A percentile compares a stretch with the other conserved stretches of the same genome.
These are phyloP conservation scores for Sitobion miscanthi DNA, from an alignment of 1,140 invertebrate species.

Conservation along the genomic window DNA sequence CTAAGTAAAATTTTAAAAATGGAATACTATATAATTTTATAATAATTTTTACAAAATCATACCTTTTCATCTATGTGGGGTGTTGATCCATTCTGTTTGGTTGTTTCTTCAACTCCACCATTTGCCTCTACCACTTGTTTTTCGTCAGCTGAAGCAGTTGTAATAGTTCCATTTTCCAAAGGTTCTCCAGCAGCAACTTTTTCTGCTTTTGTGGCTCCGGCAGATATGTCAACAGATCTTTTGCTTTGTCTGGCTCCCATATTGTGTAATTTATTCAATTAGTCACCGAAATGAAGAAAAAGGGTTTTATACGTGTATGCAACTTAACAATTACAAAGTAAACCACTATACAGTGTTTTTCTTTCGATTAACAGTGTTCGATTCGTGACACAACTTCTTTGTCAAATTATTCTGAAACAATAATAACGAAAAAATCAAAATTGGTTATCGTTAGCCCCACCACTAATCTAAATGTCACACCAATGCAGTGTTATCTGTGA, in stretches of 20 bases:
- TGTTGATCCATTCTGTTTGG: slow-evolving; percentile 43
- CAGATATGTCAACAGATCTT: slow-evolving; percentile 82
- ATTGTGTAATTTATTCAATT: slow-evolving; percentile 60
- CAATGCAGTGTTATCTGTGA: neutral
- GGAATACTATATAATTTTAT: neutral
- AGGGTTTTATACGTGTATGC: neutral
- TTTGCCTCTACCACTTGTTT: slow-evolving; percentile 40
- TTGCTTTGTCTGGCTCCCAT: slow-evolving; percentile 86
- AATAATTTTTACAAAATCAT: no score
- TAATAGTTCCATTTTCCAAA: slow-evolving; percentile 53
- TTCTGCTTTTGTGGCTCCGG: slow-evolving; percentile 77
- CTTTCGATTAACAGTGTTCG: no score
- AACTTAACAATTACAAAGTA: slow-evolving; percentile 15
- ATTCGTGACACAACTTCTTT: slow-evolving; percentile 13
- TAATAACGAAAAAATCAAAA: slow-evolving; percentile 49
- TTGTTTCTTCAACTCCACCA: slow-evolving; percentile 25
- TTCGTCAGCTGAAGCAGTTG: slow-evolving; percentile 32
- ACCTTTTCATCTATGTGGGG: slow-evolving; percentile 46
- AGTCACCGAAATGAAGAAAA: neutral
- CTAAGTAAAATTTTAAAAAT: neutral
- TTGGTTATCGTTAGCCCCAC: slow-evolving; percentile 31
- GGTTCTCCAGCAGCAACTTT: slow-evolving; percentile 64
- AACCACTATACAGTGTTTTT: neutral
- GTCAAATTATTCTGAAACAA: slow-evolving; percentile 50
- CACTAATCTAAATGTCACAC: slow-evolving; percentile 10